Evolutionary conservation across 2,888 invertebrate species (phyloP).

Genomic region (Crepidodera aurea): DNA sequence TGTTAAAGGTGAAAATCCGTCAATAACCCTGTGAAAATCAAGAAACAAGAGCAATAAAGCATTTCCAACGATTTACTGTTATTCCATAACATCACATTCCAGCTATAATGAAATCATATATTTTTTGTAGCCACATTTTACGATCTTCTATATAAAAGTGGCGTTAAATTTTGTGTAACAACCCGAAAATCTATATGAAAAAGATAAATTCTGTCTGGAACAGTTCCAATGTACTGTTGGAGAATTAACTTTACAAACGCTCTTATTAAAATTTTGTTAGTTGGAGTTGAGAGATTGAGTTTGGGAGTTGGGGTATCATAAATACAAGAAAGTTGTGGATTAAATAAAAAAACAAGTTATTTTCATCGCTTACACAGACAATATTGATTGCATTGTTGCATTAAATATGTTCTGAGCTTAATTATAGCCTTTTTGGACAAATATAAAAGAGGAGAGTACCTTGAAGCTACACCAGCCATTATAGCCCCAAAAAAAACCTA

Average conservation of each 20-base stretch:
- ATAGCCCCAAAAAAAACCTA: too few species aligned
- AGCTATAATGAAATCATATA: constrained; percentile 20
- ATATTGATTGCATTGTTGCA: too few species aligned
- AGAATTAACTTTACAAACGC: not conserved
- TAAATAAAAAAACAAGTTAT: too few species aligned
- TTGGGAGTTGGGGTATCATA: too few species aligned
- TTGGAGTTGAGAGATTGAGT: too few species aligned
- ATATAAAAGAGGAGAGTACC: too few species aligned
- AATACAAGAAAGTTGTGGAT: too few species aligned
- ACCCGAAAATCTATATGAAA: constrained; percentile 13
- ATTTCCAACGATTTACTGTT: constrained; percentile 17
- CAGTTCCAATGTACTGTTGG: not conserved
- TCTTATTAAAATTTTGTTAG: not conserved
- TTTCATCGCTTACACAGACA: too few species aligned
- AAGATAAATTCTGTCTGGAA: constrained; percentile 14
- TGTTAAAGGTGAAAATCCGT: constrained; percentile 1
- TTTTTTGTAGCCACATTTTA: constrained; percentile 12
- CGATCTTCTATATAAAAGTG: constrained; percentile 8
- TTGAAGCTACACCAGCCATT: too few species aligned
- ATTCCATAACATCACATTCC: constrained; percentile 14
- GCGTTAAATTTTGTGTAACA: constrained; percentile 17
- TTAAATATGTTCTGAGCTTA: too few species aligned
- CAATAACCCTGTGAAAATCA: constrained; percentile 12
- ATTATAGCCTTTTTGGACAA: too few species aligned
- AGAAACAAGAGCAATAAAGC: constrained; percentile 15